Percentiles rank a stretch among this genome's conserved stretches.
Conservation (phyloP, 92 coral and sea anemone species). For the Desmophyllum pertusum region DNA sequence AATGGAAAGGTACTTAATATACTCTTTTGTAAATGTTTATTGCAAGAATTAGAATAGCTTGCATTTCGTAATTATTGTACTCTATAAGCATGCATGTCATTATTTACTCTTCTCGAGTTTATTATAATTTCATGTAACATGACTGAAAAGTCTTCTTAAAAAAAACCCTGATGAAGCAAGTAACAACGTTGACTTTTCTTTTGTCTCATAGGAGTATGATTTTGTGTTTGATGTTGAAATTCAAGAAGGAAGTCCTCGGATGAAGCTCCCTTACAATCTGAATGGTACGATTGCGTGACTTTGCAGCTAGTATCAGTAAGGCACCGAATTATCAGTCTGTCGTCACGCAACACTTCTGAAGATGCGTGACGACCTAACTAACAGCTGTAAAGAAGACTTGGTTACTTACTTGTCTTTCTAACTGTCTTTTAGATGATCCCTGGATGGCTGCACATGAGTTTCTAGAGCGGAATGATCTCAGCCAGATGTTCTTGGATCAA, state of each 20-base stretch:
- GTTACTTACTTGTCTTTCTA: neutral
- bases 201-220: slow-evolving; percentile 82
- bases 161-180: neutral
- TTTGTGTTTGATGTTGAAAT: slow-evolving; percentile 96
- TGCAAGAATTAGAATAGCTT: neutral
- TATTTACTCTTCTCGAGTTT: neutral
- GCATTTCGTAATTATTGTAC: neutral
- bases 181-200: neutral
- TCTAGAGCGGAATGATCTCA: slow-evolving; percentile 87
- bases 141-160: neutral
- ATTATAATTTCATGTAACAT: neutral
- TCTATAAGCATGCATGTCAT: neutral
- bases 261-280: slow-evolving; percentile 91
- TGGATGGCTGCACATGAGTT: slow-evolving; percentile 99
- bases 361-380: neutral
- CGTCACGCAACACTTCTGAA: neutral
- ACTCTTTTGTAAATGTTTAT: neutral
- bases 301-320: neutral
- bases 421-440: slow-evolving; percentile 76
- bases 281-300: slow-evolving; percentile 60
- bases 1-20: slow-evolving; percentile 88
- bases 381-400: neutral
- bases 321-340: neutral
- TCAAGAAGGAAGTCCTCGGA: slow-evolving; percentile 89
- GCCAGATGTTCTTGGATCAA: slow-evolving; percentile 96